Evolutionary conservation across 2,113 vertebrate species (phyloP).

Genomic region (Sarotherodon lohbergeri): DNA sequence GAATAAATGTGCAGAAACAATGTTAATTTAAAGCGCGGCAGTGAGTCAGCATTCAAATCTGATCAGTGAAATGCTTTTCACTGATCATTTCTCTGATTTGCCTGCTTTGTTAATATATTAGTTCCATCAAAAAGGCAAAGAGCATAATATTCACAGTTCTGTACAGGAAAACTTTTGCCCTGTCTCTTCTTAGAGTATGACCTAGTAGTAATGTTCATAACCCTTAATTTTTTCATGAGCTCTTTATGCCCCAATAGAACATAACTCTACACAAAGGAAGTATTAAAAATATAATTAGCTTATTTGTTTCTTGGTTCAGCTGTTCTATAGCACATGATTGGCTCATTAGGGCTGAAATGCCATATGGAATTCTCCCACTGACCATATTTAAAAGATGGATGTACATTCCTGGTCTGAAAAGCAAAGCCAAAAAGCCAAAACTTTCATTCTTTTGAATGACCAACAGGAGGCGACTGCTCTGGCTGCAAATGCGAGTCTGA

Average conservation of each 20-base stretch:
- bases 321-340: background rate
- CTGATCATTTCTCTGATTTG: background rate
- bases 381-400: background rate
- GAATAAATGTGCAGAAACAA: background rate
- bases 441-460: background rate
- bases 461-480: background rate
- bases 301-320: background rate
- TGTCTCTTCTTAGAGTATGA: background rate
- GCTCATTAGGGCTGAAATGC: background rate
- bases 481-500: background rate
- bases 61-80: background rate
- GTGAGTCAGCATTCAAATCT: background rate
- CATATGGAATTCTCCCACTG: background rate
- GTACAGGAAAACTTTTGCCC: background rate
- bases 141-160: background rate
- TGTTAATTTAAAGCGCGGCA: background rate
- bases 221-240: background rate
- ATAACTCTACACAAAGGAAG: background rate
- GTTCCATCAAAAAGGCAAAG: background rate
- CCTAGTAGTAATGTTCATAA: background rate
- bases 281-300: background rate
- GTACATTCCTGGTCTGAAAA: background rate
- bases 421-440: background rate
- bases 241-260: background rate
- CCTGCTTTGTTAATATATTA: background rate